Evolutionary conservation across 2,888 invertebrate species (phyloP), one percentile per base, ranked within the genome.

Genomic region (Drosophila koepferae): DNA sequence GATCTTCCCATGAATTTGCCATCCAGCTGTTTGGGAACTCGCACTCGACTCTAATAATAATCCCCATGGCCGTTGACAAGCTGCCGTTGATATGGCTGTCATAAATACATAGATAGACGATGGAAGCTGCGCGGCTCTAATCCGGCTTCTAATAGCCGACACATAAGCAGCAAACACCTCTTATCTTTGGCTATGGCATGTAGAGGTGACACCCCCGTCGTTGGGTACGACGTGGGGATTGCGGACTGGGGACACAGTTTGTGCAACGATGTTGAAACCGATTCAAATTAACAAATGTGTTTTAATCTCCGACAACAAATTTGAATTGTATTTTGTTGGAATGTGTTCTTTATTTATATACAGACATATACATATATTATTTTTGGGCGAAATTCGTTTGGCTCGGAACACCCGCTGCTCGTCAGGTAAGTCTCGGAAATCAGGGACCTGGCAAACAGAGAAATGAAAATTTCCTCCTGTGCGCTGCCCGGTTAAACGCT

Each of bases 241-340:
- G 18, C 0, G 23, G 3, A 12, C 14, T 18, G 14, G 28, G 51
- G 48, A 69, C 73, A 71, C 71, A 44, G 44, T 77, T 82, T 87
- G 85, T 89, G 88, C 90, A 86, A 54, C 77, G 83, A 89, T 66
- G 89, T 78, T 86, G 86, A 90, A 86, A 86, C 89, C 68, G 74
- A 89, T 86, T 84, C 66, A 81, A 83, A 91, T 86, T 82, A 91
- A 91, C 91, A 91, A 91, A 91, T 91, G 87, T 89, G 84, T 80
- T 82, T 84, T 87, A 90, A 91, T 84, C 91, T 90, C 75, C 82
- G 90, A 84, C 89, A 90, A 89, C 83, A 86, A 89, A 87, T 90
- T 89, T 80, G 86, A 86, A 81, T 87, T 89, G 84, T 83, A 74
- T 84, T 84, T 53, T 61, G 46, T 49, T 73, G 76, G 71, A 75